These are phyloP conservation scores for Scyliorhinus canicula DNA, from an alignment of 2,797 vertebrate species.

Conservation along the genomic window DNA sequence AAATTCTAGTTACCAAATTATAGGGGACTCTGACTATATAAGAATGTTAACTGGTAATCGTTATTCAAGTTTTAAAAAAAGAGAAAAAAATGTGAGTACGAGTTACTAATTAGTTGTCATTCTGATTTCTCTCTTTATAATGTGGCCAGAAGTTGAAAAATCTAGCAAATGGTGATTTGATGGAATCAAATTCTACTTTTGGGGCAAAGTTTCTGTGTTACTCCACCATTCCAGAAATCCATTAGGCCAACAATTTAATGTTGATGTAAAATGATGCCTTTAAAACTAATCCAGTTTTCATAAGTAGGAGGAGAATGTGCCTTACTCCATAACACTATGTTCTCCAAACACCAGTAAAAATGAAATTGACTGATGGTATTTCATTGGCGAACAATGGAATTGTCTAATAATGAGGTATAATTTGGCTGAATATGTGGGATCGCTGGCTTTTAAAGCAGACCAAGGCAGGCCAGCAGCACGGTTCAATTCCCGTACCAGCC, in stretches of 20 bases:
- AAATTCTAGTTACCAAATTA: background rate
- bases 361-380: background rate
- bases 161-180: background rate
- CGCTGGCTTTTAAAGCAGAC: too few relatives aligned
- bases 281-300: background rate
- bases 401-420: background rate
- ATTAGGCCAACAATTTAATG: background rate
- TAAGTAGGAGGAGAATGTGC: background rate
- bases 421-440: background rate
- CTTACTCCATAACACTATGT: background rate
- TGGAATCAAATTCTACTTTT: background rate
- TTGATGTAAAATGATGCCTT: background rate
- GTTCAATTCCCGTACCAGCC: too few relatives aligned
- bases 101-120: background rate
- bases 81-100: background rate
- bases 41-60: background rate
- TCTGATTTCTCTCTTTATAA: background rate
- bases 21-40: background rate
- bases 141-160: background rate
- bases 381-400: background rate
- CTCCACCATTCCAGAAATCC: background rate
- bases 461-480: too few relatives aligned
- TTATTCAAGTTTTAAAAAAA: background rate
- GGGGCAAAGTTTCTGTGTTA: background rate
- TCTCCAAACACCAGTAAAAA: background rate